Evolutionary conservation across 2,888 invertebrate genomes (phyloP), one percentile per base, ranked within the genome.

Genomic region (Herminia tarsipennalis): DNA sequence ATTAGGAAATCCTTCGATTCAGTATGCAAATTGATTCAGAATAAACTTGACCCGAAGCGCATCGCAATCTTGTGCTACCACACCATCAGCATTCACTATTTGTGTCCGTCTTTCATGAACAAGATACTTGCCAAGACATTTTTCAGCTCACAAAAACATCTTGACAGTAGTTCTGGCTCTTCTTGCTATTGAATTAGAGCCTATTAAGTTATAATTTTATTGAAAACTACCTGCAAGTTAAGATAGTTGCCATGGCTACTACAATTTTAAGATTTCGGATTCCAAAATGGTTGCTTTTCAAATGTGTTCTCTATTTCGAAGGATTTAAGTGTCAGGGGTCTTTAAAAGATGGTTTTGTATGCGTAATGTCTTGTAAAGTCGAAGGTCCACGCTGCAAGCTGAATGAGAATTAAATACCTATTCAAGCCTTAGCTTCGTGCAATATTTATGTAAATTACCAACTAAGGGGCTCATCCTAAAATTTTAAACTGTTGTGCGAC

Each of bases 381-480:
- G 25, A 39, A 53, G 54, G 66, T 67, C 57, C 68, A 58, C 57
- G 63, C 61, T 66, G 75, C 74, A 76, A 64, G 67, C 70, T 75
- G 73, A 79, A 81, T 76, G 73, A 76, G 74, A 76, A 76, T 78
- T 81, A 80, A 81, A 81, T 79, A 74, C 73, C 76, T 66, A 81
- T 81, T 81, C 78, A 76, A 68, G 77, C 59, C 66, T 70, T 68
- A 66, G 71, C 64, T 59, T 66, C 67, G 65, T 76, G 70, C 71
- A 75, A 76, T 79, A 79, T 81, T 81, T 80, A 80, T 81, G 81
- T 67, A 76, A 81, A 79, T 80, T 65, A 37, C 59, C 47, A 40
- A 59, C 64, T 60, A 56, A 69, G 63, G 58, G 63, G 58, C 56
- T 58, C 61, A 65, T 54, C 53, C 61, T 56, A 51, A 66, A 63